Conservation (phyloP, 2,888 invertebrate species). For the Oxyteleia sp. region DNA sequence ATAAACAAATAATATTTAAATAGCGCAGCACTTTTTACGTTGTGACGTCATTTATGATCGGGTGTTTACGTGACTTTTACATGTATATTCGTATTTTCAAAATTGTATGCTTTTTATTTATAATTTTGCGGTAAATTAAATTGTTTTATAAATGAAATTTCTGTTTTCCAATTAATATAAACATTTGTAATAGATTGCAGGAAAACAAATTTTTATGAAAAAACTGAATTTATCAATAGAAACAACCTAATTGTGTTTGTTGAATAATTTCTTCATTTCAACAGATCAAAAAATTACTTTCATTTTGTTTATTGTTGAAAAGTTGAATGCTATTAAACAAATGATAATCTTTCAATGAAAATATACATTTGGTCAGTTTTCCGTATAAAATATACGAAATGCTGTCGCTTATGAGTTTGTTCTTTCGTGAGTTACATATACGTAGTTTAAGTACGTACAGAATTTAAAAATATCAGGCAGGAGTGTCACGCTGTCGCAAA, state of each 20-base stretch:
- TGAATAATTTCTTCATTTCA: neutral
- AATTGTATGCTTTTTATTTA: too few species aligned
- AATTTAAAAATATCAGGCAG: slow-evolving; percentile 64
- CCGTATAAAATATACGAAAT: neutral
- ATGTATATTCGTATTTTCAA: too few species aligned
- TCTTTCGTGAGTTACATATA: slow-evolving; percentile 22
- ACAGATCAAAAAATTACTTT: neutral
- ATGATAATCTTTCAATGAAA: neutral
- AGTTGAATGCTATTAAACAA: neutral
- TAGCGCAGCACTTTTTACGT: too few species aligned
- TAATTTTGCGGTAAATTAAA: too few species aligned
- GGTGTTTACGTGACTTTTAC: too few species aligned
- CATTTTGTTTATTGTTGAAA: neutral
- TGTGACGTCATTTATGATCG: too few species aligned
- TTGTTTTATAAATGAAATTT: too few species aligned
- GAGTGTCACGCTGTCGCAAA: slow-evolving; percentile 51
- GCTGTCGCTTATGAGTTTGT: neutral
- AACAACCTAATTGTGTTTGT: neutral
- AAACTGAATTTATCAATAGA: too few species aligned
- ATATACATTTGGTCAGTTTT: neutral
- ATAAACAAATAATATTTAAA: too few species aligned
- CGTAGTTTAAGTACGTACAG: slow-evolving; percentile 44
- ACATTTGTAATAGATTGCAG: too few species aligned
- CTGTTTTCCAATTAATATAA: too few species aligned
- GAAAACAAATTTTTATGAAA: too few species aligned